These are phyloP conservation scores for Thalpophila matura DNA, from an alignment of 2,888 invertebrate species.

Conservation along the genomic window DNA sequence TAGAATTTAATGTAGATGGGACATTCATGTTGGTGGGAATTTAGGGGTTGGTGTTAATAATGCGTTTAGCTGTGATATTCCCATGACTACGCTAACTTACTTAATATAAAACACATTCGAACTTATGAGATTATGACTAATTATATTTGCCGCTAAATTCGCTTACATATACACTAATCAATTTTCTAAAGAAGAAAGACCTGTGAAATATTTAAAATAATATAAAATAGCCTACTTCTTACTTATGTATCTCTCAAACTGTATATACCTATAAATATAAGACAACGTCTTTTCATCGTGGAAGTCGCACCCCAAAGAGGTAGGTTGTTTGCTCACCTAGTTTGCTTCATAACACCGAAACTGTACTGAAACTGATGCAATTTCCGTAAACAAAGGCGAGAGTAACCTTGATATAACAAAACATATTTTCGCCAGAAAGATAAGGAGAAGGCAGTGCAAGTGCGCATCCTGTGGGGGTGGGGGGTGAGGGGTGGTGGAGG, in stretches of 20 bases:
- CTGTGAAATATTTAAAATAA: no score
- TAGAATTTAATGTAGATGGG: constrained; percentile 30
- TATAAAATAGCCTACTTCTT: background rate
- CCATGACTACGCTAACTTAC: background rate
- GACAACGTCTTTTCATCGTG: constrained; percentile 5
- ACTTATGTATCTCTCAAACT: background rate
- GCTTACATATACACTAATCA: no score
- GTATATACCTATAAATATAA: background rate
- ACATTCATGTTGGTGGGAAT: constrained; percentile 18
- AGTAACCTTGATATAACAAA: constrained; percentile 65
- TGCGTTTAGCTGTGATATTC: background rate
- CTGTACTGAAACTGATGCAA: constrained; percentile 52
- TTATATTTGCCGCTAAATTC: no score
- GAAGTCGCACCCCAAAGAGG: constrained; percentile 3
- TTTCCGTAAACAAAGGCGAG: constrained; percentile 61
- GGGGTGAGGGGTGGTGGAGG: constrained; percentile 81
- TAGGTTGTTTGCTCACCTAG: constrained; percentile 41
- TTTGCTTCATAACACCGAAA: constrained; percentile 37
- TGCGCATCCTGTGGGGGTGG: constrained; percentile 77
- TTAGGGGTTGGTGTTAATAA: constrained; percentile 13
- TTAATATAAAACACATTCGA: background rate
- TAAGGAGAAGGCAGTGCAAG: constrained; percentile 80
- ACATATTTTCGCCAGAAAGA: constrained; percentile 69
- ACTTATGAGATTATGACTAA: no score
- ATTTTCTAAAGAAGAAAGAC: no score